phyloP scores from a whole-genome alignment of 2,888 invertebrate genomes.

The Plemyria rubiginata region DNA sequence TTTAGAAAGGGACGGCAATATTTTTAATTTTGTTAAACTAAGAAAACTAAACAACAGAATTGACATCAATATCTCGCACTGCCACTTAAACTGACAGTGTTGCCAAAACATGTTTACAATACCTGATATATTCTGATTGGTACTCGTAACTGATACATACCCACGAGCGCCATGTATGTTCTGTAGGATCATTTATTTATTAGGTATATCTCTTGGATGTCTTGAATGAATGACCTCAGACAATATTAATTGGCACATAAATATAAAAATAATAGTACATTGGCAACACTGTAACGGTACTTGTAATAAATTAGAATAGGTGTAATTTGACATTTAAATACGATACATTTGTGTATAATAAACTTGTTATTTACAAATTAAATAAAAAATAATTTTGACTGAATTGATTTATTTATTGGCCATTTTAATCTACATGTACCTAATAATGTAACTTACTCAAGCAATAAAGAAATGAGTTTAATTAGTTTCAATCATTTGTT shows the following conservation, averaged over 20 bases:
- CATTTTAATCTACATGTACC: conserved; percentile 17
- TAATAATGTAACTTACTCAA: conserved; percentile 14
- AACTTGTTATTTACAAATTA: conserved; percentile 32
- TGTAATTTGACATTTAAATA: conserved; percentile 13
- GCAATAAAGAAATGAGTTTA: conserved; percentile 19
- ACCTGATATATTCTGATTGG: background rate
- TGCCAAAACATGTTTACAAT: conserved; percentile 3
- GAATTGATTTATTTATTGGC: conserved; percentile 20
- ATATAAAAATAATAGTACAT: background rate
- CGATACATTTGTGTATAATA: conserved; percentile 12
- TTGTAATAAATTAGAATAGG: conserved; percentile 15
- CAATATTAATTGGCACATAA: background rate
- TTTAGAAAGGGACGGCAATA: too few species aligned
- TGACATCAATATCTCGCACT: too few species aligned
- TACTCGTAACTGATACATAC: too few species aligned
- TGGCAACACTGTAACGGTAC: conserved; percentile 4
- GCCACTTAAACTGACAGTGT: too few species aligned
- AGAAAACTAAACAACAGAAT: too few species aligned
- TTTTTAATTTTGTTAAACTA: too few species aligned
- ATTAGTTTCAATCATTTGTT: conserved; percentile 13
- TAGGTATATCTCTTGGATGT: background rate
- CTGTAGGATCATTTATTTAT: background rate
- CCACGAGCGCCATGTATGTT: background rate
- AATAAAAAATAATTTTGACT: conserved; percentile 35
- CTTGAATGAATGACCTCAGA: background rate